Percentiles rank a stretch among this genome's conserved stretches.
phyloP scores from a whole-genome alignment of 2,113 vertebrate genomes.

The Melospiza georgiana region DNA sequence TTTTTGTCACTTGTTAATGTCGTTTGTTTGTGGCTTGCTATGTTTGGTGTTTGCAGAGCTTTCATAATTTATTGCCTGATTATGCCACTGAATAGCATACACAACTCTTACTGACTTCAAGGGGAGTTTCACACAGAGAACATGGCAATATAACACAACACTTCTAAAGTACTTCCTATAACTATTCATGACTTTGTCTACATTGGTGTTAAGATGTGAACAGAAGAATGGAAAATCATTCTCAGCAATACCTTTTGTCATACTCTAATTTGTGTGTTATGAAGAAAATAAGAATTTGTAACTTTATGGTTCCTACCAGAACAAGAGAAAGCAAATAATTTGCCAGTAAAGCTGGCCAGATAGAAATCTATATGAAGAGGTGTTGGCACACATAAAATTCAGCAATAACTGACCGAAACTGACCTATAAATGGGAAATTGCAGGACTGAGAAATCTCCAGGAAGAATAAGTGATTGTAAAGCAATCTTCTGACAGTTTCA shows the following conservation, averaged over 20 bases:
- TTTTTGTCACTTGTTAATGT: constrained; percentile 47
- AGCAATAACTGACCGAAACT: neutral
- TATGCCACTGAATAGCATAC: constrained; percentile 38
- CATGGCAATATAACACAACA: constrained; percentile 58
- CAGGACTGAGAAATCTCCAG: neutral
- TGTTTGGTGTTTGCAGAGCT: constrained; percentile 33
- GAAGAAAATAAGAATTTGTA: neutral
- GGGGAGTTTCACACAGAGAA: constrained; percentile 63
- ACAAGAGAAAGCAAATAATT: neutral
- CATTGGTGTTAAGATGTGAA: constrained; percentile 43
- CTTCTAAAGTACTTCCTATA: constrained; percentile 35
- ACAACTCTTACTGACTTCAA: constrained; percentile 34
- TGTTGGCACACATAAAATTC: neutral
- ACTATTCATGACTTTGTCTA: constrained; percentile 66
- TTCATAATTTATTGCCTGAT: constrained; percentile 58
- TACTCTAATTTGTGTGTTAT: neutral
- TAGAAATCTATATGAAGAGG: neutral
- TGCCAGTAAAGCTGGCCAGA: neutral
- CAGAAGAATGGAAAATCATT: constrained; percentile 55
- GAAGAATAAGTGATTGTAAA: neutral
- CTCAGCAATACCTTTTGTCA: constrained; percentile 48
- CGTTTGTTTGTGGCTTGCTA: constrained; percentile 8
- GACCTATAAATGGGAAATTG: neutral
- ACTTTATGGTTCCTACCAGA: neutral
- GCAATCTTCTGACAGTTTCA: neutral